These are phyloP conservation scores for Ametastegia equiseti DNA, from an alignment of 2,888 invertebrate genomes.

Conservation along the genomic window DNA sequence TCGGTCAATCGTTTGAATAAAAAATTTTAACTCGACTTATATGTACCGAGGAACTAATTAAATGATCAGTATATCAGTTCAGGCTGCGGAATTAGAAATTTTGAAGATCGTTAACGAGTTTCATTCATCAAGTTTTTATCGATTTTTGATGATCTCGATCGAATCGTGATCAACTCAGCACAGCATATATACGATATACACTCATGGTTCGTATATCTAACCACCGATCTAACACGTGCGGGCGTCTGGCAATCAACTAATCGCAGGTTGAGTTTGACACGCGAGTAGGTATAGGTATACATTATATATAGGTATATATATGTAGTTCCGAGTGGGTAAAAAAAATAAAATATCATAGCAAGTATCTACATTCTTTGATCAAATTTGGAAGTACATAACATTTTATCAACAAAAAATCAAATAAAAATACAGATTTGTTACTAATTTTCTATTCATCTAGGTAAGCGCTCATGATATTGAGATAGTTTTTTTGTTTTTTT, in stretches of 20 bases:
- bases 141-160: background rate
- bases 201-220: constrained; percentile 1
- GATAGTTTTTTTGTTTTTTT: no score
- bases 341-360: background rate
- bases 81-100: background rate
- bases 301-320: no score
- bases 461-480: no score
- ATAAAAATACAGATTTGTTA: no score
- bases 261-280: background rate
- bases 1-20: no score
- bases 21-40: no score
- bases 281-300: no score
- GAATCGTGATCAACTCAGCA: background rate
- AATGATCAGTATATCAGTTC: background rate
- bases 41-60: no score
- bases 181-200: background rate
- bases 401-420: no score
- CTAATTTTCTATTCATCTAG: no score
- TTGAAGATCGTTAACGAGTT: background rate
- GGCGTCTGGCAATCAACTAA: background rate
- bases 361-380: no score
- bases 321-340: background rate
- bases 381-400: no score
- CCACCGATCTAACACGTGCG: constrained; percentile 23
- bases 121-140: constrained; percentile 19